phyloP scores from a whole-genome alignment of 2,888 invertebrate genomes.

The Yponomeuta malinellus region DNA sequence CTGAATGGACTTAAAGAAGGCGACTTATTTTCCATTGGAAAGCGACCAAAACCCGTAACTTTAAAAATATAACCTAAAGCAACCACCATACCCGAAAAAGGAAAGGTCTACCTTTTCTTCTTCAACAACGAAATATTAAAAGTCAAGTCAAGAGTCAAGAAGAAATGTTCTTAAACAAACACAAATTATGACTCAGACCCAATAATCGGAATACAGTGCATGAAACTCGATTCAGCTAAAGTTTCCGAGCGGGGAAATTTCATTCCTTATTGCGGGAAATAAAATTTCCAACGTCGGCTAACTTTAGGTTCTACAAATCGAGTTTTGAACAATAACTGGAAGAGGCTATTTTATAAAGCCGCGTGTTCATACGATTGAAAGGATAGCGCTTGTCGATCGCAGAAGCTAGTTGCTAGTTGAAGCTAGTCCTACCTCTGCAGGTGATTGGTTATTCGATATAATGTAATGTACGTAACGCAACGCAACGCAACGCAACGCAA shows the following conservation, averaged over 20 bases:
- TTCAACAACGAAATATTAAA: not conserved
- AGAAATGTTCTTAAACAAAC: not conserved
- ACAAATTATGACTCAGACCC: constrained; percentile 19
- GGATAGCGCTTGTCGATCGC: too few species aligned
- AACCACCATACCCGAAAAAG: too few species aligned
- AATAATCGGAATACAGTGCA: constrained; percentile 32
- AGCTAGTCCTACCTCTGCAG: too few species aligned
- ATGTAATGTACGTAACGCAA: too few species aligned
- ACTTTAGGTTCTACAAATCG: constrained; percentile 9
- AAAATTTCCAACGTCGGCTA: constrained; percentile 24
- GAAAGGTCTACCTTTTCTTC: not conserved
- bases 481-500: too few species aligned
- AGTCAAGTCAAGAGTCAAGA: not conserved
- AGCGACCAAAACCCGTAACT: too few species aligned
- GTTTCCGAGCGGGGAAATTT: constrained; percentile 30
- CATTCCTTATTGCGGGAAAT: constrained; percentile 28
- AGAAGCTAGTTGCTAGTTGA: too few species aligned
- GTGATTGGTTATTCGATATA: too few species aligned
- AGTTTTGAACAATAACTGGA: constrained; percentile 27
- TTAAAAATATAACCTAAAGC: too few species aligned
- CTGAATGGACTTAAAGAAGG: too few species aligned
- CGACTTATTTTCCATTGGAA: too few species aligned
- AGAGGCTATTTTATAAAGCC: not conserved
- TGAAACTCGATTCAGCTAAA: constrained; percentile 35
- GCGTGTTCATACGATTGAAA: too few species aligned